Evolutionary conservation across 2,888 invertebrate genomes (phyloP).

Genomic region (Prosopocoilus inquinatus): DNA sequence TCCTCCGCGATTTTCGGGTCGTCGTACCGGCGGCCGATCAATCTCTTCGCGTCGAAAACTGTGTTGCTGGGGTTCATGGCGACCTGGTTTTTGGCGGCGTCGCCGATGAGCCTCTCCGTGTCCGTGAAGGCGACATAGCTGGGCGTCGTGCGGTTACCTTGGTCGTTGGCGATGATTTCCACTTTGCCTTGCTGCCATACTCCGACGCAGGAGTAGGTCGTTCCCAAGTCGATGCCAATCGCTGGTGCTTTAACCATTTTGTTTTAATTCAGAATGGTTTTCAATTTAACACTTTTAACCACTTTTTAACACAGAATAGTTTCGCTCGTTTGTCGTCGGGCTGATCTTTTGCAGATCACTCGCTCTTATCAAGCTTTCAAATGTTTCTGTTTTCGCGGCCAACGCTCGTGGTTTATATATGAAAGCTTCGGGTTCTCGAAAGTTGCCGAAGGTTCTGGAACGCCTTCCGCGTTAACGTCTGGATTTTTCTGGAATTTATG

Average conservation of each 20-base stretch:
- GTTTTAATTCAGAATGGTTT: background rate
- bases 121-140: slow-evolving; percentile 74
- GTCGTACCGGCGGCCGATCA: slow-evolving; percentile 66
- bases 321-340: too few relatives aligned
- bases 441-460: slow-evolving; percentile 3
- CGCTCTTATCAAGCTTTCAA: too few relatives aligned
- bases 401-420: background rate
- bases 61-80: slow-evolving; percentile 74
- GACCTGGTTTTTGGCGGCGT: slow-evolving; percentile 70
- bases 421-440: background rate
- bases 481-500: too few relatives aligned
- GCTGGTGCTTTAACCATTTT: slow-evolving; percentile 56
- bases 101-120: slow-evolving; percentile 66
- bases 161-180: slow-evolving; percentile 85
- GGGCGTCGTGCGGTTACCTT: slow-evolving; percentile 84
- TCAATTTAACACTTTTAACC: too few relatives aligned
- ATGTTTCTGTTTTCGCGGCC: too few relatives aligned
- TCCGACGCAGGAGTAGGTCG: slow-evolving; percentile 82
- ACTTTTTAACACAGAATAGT: too few relatives aligned
- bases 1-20: slow-evolving; percentile 71
- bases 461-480: too few relatives aligned
- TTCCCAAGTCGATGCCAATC: slow-evolving; percentile 82
- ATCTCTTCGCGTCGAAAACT: slow-evolving; percentile 62
- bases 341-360: too few relatives aligned
- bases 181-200: slow-evolving; percentile 81